These are phyloP conservation scores for Podarcis siculus DNA, from an alignment of 2,797 vertebrate genomes.

Conservation along the genomic window DNA sequence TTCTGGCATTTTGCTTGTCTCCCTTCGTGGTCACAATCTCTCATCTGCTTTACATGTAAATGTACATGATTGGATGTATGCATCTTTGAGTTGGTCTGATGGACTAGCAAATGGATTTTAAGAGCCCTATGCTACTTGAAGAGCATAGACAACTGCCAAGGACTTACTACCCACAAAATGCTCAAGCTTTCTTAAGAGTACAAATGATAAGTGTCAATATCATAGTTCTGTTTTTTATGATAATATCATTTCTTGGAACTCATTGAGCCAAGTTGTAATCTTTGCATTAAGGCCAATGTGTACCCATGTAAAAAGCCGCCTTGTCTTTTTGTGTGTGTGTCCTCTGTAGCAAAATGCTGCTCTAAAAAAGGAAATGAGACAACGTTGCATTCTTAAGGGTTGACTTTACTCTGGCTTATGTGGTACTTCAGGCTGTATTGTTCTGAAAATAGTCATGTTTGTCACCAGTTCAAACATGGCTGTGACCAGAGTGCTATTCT, in stretches of 20 bases:
- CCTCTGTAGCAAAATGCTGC: neutral
- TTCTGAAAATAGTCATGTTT: neutral
- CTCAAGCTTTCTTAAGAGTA: neutral
- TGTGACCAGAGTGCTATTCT: neutral
- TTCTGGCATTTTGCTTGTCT: neutral
- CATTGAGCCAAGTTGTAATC: neutral
- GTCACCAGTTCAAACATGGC: neutral
- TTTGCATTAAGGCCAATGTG: neutral
- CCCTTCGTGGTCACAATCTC: neutral
- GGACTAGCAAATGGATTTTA: neutral
- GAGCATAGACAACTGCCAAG: no score
- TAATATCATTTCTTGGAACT: neutral
- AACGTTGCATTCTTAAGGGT: neutral
- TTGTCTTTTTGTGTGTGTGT: no score
- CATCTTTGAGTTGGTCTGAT: neutral
- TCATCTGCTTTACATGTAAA: neutral
- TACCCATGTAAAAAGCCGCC: neutral
- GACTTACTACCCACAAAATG: neutral
- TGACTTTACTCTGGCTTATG: neutral
- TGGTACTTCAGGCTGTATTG: neutral
- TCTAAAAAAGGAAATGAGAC: neutral
- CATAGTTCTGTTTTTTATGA: neutral
- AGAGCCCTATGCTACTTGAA: neutral
- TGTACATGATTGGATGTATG: neutral
- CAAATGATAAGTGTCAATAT: neutral